Evolutionary conservation across 2,888 invertebrate genomes (phyloP), one percentile per base, ranked within the genome.

Genomic region (Drosophila neotestacea): DNA sequence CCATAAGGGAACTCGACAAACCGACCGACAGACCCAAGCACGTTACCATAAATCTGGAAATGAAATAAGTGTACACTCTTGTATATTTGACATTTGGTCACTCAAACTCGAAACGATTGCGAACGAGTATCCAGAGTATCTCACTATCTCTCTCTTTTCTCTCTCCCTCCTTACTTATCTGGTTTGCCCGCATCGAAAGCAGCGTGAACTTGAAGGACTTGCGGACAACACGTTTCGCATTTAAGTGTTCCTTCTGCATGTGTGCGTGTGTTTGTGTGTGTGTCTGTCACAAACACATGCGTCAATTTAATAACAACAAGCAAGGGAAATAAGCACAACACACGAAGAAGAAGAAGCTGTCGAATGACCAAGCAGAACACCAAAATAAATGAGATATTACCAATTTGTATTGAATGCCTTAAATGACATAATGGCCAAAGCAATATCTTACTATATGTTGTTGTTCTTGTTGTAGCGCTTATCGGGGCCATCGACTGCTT

Each of bases 31-130:
- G 28, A 27, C 27, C 41, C 56, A 30, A 47, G 44, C 62, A 66
- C 41, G 62, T 76, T 62, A 48, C 71, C 72, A 75, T 84, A 84
- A 88, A 88, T 85, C 84, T 85, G 84, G 69, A 82, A 79, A 83
- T 86, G 89, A 83, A 83, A 86, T 86, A 90, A 88, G 84, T 79
- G 88, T 83, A 77, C 75, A 73, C 73, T 70, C 70, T 79, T 69
- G 77, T 79, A 88, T 79, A 83, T 83, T 90, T 85, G 85, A 83
- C 90, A 86, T 90, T 88, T 74, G 85, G 81, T 90, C 90, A 86
- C 84, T 85, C 84, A 73, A 73, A 70, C 66, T 60, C 66, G 62
- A 62, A 67, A 69, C 62, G 80, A 84, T 79, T 67, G 52, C 75
- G 76, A 69, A 67, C 62, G 68, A 69, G 63, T 62, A 56, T 68